Base-by-base conservation (phyloP, 2,797 vertebrate genomes). In the Harpagifer antarcticus region DNA sequence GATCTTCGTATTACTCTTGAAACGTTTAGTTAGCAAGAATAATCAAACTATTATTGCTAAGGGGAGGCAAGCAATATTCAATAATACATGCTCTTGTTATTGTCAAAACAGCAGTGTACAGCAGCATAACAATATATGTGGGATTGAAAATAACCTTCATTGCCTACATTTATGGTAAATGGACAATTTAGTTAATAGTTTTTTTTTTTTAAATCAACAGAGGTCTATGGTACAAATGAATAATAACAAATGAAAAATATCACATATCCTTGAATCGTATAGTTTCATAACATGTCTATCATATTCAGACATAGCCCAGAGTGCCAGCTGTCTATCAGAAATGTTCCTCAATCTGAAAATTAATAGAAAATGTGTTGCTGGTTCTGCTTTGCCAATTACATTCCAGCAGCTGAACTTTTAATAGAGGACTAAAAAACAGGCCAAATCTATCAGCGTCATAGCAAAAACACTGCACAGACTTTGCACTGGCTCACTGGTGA, bases 401-500 rank as follows among this genome's bases (percentile, higher is more conserved):
- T 64, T 74, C 77, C 44, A 69, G 74, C 67, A 78, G 49, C 72
- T 71, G 64, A 52, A 42, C 66, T 78, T 79, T 63, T 74, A 71
- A 71, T 72, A 50, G 42, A 68, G 60, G 44, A 60, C 47, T 64
- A 3, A 43, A 73, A 86, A 74, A 76, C 49, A 74, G 45, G 54
- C 53, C 40, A 71, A 65, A 79, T 86, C 64, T 71, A 68, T 84
- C 53, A 68, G 48, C 1, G 19, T 61, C 60, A 59, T 69, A 79
- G 49, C 52, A 77, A 79, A 86, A 87, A 74, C 40, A 60, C 49
- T 56, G 50, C 42, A 72, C 42, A 85, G 59, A 68, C 60, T 62
- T 55, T 74, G 61, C 64, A 85, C 45, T 56, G 57, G 63, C 69
- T 75, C 72, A 64, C 62, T 76, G 72, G 69, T 75, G 65, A 86